Percentiles rank a stretch among this genome's conserved stretches.
These are phyloP conservation scores for Paragorgia papillata DNA, from an alignment of 92 coral and sea anemone genomes.

Conservation along the genomic window DNA sequence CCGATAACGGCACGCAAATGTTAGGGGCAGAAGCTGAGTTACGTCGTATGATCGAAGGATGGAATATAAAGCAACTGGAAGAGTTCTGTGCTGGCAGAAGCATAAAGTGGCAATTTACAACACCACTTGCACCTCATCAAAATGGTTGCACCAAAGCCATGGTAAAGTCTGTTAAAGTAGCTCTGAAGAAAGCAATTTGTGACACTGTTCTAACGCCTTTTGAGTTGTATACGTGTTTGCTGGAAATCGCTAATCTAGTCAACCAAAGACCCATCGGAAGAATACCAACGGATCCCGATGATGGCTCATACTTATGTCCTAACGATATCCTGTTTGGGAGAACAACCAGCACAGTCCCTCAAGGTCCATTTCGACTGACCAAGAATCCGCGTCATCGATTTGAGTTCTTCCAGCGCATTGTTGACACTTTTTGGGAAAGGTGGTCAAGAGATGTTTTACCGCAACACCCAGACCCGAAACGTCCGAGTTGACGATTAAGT, in stretches of 20 bases:
- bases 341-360: slow-evolving; percentile 49
- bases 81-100: slow-evolving; percentile 35
- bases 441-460: slow-evolving; percentile 65
- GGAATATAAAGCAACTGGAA: background rate
- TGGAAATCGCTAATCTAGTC: slow-evolving; percentile 55
- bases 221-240: slow-evolving; percentile 57
- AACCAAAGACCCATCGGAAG: slow-evolving; percentile 66
- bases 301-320: slow-evolving; percentile 58
- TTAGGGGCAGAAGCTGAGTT: slow-evolving; percentile 10
- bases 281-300: slow-evolving; percentile 57
- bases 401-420: slow-evolving; percentile 56
- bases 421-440: slow-evolving; percentile 53
- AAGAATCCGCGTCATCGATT: slow-evolving; percentile 52
- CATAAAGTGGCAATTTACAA: slow-evolving; percentile 39
- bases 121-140: slow-evolving; percentile 39
- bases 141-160: slow-evolving; percentile 26
- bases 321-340: slow-evolving; percentile 62
- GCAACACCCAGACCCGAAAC: slow-evolving; percentile 20
- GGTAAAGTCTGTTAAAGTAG: slow-evolving; percentile 27
- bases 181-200: slow-evolving; percentile 44
- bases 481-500: slow-evolving; percentile 44
- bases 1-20: slow-evolving; percentile 22
- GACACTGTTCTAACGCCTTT: slow-evolving; percentile 58
- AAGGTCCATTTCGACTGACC: slow-evolving; percentile 61
- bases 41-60: slow-evolving; percentile 1